These are phyloP conservation scores for Camarhynchus parvulus DNA, from an alignment of 2,113 vertebrate genomes.

Conservation along the genomic window DNA sequence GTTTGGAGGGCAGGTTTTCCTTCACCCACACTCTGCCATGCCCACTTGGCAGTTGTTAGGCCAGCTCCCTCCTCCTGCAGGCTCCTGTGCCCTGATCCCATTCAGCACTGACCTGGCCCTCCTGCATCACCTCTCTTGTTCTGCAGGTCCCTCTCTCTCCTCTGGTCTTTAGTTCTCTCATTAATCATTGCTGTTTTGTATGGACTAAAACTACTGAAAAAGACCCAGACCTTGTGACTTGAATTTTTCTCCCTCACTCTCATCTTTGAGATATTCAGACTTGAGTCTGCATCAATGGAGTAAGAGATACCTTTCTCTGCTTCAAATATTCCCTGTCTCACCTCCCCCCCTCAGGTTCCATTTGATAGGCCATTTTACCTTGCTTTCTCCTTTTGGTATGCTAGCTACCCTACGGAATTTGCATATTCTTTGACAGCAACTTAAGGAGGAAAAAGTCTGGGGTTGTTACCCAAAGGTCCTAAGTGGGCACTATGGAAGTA, in stretches of 20 bases:
- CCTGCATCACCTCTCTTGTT: fast-evolving
- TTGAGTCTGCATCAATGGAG: background rate
- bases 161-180: background rate
- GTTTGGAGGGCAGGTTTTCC: background rate
- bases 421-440: background rate
- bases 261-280: background rate
- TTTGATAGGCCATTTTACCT: background rate
- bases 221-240: background rate
- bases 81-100: background rate
- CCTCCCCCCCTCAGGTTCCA: background rate
- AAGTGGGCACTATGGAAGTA: fast-evolving
- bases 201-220: background rate
- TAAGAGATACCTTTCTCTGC: background rate
- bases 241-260: background rate
- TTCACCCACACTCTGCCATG: background rate
- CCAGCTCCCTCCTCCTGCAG: background rate
- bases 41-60: background rate
- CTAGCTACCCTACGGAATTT: background rate
- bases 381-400: background rate
- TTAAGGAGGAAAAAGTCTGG: background rate
- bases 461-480: background rate
- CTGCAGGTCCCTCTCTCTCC: background rate
- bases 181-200: background rate
- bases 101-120: background rate
- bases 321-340: background rate